Evolutionary conservation across 1,140 invertebrate species (phyloP).

Genomic region (Scaptomyza pallida): DNA sequence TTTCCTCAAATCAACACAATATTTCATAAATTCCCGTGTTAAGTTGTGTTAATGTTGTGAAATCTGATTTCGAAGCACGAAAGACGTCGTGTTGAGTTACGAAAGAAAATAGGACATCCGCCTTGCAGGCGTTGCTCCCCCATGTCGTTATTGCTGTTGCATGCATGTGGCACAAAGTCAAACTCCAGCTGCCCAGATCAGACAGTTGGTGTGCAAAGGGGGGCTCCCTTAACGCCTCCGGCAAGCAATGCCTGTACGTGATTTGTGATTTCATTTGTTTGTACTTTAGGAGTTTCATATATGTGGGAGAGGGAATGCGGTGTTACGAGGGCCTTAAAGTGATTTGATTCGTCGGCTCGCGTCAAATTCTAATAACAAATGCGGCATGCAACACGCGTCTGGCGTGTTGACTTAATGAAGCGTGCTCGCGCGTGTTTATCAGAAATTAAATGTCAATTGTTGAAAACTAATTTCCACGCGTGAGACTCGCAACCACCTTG

Average conservation of each 20-base stretch:
- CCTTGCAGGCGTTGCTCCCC: not conserved
- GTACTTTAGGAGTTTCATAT: constrained; percentile 40
- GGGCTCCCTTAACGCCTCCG: constrained; percentile 12
- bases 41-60: too few relatives aligned
- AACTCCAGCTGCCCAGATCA: constrained; percentile 5
- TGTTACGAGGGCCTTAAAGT: constrained; percentile 25
- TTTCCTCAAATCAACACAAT: too few relatives aligned
- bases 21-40: too few relatives aligned
- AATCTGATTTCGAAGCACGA: not conserved
- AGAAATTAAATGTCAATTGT: constrained; percentile 83
- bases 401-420: constrained; percentile 82
- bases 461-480: constrained; percentile 75
- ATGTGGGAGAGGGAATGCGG: constrained; percentile 19
- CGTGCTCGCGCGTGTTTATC: constrained; percentile 75
- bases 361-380: constrained; percentile 69
- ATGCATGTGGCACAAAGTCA: constrained; percentile 23
- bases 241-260: constrained; percentile 55
- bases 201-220: not conserved
- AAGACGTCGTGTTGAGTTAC: not conserved
- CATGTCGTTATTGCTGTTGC: not conserved
- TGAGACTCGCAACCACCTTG: not conserved
- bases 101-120: not conserved
- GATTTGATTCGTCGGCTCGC: constrained; percentile 16
- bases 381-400: constrained; percentile 62
- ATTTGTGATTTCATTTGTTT: constrained; percentile 75